phyloP scores from a whole-genome alignment of 2,888 invertebrate species.

The Scaptodrosophila latifasciaeformis region DNA sequence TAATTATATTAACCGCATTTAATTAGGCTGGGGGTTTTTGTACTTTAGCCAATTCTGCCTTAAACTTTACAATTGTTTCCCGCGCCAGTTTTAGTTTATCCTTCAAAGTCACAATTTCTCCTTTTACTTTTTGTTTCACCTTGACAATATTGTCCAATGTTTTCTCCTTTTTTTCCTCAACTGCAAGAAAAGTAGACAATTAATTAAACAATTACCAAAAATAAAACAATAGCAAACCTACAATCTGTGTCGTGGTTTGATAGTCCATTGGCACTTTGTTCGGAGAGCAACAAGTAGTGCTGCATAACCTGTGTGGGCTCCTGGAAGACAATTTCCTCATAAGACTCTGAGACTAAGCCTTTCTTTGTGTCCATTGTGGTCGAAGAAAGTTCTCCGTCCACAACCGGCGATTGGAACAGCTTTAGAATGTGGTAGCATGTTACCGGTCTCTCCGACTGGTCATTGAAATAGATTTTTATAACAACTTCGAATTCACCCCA shows the following conservation, averaged over 20 bases:
- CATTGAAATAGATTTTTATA: constrained; percentile 97
- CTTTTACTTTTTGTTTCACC: constrained; percentile 87
- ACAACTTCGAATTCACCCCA: constrained; percentile 99
- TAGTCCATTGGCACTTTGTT: constrained; percentile 70
- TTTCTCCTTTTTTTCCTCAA: constrained; percentile 91
- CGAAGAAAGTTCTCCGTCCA: constrained; percentile 70
- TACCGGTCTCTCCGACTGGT: constrained; percentile 92
- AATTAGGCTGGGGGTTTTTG: constrained; percentile 59
- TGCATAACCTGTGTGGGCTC: constrained; percentile 94
- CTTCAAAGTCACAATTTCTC: constrained; percentile 88
- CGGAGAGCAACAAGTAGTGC: constrained; percentile 84
- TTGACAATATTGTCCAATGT: constrained; percentile 85
- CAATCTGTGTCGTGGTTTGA: constrained; percentile 45
- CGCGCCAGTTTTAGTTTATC: constrained; percentile 89
- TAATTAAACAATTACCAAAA: background rate
- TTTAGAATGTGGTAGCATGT: constrained; percentile 96
- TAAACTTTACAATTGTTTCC: constrained; percentile 89
- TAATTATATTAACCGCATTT: constrained; percentile 3
- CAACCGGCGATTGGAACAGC: constrained; percentile 88
- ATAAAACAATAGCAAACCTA: constrained; percentile 18
- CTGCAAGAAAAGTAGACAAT: constrained; percentile 77
- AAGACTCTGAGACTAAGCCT: constrained; percentile 91
- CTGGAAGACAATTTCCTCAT: constrained; percentile 96
- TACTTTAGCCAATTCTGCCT: constrained; percentile 81
- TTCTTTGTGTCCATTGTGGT: constrained; percentile 78